phyloP scores from a whole-genome alignment of 2,888 invertebrate genomes.

The Zaprionus bogoriensis region DNA sequence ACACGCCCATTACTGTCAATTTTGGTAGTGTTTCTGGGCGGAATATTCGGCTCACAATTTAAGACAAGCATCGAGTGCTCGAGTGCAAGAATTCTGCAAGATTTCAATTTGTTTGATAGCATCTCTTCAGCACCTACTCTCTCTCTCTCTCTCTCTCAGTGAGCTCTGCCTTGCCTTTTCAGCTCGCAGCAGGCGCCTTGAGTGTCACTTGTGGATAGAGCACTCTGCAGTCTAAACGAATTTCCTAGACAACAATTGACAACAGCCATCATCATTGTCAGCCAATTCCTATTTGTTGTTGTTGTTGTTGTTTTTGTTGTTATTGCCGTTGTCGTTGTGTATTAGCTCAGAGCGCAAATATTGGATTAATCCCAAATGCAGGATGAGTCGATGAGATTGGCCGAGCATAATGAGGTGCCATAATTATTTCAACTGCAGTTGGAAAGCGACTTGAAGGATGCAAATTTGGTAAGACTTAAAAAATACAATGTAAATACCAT shows the following conservation, averaged over 20 bases:
- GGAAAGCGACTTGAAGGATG: neutral
- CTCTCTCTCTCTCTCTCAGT: neutral
- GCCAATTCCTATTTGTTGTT: constrained; percentile 11
- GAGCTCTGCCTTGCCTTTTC: neutral
- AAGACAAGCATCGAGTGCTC: constrained; percentile 47
- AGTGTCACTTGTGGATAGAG: constrained; percentile 26
- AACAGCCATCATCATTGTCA: constrained; percentile 20
- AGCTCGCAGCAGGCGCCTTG: constrained; percentile 1
- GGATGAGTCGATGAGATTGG: neutral
- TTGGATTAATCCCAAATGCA: constrained; percentile 7
- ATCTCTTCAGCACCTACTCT: constrained; percentile 1
- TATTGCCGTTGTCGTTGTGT: too few species aligned
- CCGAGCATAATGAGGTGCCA: neutral
- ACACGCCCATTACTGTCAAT: constrained; percentile 16
- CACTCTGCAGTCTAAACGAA: constrained; percentile 13
- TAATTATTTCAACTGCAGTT: neutral
- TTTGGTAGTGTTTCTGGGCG: constrained; percentile 12
- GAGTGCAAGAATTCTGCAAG: constrained; percentile 61
- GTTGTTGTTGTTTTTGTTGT: too few species aligned
- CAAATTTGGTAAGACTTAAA: too few species aligned
- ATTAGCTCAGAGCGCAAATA: too few species aligned
- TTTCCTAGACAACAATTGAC: constrained; percentile 24
- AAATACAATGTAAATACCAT: too few species aligned
- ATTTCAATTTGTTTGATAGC: constrained; percentile 74
- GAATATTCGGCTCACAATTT: constrained; percentile 23